Base-by-base conservation (phyloP, 2,888 invertebrate species). In the Sarcophaga variegata region DNA sequence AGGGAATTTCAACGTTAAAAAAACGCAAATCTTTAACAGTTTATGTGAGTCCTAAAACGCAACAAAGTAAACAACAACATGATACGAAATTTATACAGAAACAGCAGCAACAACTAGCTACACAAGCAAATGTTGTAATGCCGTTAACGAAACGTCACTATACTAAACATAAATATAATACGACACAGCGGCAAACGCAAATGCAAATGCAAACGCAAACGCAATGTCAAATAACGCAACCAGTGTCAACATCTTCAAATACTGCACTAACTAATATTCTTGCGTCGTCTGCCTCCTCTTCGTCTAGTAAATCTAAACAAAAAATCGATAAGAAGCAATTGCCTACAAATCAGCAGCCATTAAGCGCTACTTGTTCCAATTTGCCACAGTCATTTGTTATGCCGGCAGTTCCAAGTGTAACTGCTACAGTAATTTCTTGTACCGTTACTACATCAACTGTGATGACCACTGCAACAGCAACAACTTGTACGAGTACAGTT, bases 1-100 rank as follows among this genome's bases (percentile, higher is more conserved):
- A 93, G 88, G 93, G 92, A 88, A 93, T 93, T 84, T 91, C 93
- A 59, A 91, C 92, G 88, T 88, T 93, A 82, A 93, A 93, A 90
- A 93, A 93, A 89, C 91, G 93, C 76, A 93, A 92, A 90, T 93
- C 93, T 76, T 90, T 93, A 90, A 93, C 93, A 89, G 93, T 93
- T 85, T 93, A 93, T 92, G 93, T 93, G 91, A 93, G 93, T 92
- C 91, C 90, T 88, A 89, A 86, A 72, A 90, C 90, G 89, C 90
- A 88, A 66, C 84, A 81, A 84, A 76, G 66, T 72, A 78, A 62
- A 10, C 59, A 84, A 67, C 76, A 76, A 14, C 88, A 87, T 78
- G 64, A 75, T 79, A 66, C 75, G 62, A 78, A 83, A 72, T 72
- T 83, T 79, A 82, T 82, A 75, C 86, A 79, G 64, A 81, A 89